Evolutionary conservation across 2,113 vertebrate genomes (phyloP).

Genomic region (Pseudonaja textilis): DNA sequence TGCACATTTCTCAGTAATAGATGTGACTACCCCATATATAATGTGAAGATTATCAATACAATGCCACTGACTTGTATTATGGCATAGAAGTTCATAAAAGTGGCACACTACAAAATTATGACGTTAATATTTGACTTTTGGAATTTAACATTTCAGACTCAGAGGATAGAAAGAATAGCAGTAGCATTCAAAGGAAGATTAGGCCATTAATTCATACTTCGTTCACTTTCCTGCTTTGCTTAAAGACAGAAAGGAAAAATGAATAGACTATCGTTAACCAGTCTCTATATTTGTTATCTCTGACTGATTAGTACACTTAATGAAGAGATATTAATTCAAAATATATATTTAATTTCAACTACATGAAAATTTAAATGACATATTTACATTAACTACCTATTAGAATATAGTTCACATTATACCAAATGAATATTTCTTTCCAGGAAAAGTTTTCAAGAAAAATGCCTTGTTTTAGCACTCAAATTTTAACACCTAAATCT

Average conservation of each 20-base stretch:
- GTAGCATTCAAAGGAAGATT: neutral
- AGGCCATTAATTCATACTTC: neutral
- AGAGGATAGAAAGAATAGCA: neutral
- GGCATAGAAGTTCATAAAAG: neutral
- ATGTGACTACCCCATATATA: neutral
- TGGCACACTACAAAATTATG: neutral
- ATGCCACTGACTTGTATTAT: neutral
- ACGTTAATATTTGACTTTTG: neutral
- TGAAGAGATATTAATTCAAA: neutral
- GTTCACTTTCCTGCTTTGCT: neutral
- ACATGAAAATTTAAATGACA: neutral
- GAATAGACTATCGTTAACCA: neutral
- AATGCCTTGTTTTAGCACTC: neutral
- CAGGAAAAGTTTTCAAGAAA: neutral
- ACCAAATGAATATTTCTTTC: neutral
- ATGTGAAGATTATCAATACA: neutral
- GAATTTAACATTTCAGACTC: neutral
- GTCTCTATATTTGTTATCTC: neutral
- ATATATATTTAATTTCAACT: neutral
- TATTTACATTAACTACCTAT: neutral
- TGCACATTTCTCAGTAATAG: neutral
- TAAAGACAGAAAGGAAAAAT: neutral
- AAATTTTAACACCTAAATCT: neutral
- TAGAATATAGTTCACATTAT: neutral
- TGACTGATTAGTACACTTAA: neutral